Base-by-base conservation (phyloP, 2,113 vertebrate genomes). In the Cephalophus harveyi region DNA sequence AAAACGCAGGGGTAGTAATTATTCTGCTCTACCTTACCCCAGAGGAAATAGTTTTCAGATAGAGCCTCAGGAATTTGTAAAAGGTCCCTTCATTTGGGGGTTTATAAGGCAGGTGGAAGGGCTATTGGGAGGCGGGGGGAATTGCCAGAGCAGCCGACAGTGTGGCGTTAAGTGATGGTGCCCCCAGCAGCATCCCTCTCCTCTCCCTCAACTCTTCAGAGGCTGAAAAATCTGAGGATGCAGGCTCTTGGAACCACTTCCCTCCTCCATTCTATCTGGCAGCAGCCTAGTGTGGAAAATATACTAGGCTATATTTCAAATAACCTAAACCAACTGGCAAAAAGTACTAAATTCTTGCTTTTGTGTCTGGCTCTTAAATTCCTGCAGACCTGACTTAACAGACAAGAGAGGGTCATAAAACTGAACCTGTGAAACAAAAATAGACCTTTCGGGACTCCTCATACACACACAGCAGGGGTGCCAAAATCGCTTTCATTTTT, bases 1-100 rank as follows among this genome's bases (percentile, higher is more conserved):
- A 98, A 98, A 98, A 91, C 88, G 93, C 55, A 5, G 96, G 94
- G 95, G 95, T 98, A 98, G 98, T 98, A 98, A 98, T 98, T 98
- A 99, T 97, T 98, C 87, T 92, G 94, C 96, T 98, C 97, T 87
- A 84, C 95, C 97, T 97, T 97, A 88, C 55, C 97, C 98, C 2
- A 94, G 93, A 98, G 98, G 46, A 87, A 95, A 98, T 54, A 79
- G 95, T 96, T 97, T 96, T 98, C 95, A 95, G 96, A 97, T 88
- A 64, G 87, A 74, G 95, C 33, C 97, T 9, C 25, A 89, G 95
- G 98, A 98, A 97, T 93, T 52, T 30, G 81, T 94, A 67, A 6
- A 1, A 19, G 10, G 60, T 19, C 6, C 95, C 64, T 40, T 30
- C 0, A 5, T 93, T 60, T 0, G 88, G 88, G 4, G 62, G 82